Base-by-base conservation (phyloP, 2,888 invertebrate genomes). In the Eudemis profundana region DNA sequence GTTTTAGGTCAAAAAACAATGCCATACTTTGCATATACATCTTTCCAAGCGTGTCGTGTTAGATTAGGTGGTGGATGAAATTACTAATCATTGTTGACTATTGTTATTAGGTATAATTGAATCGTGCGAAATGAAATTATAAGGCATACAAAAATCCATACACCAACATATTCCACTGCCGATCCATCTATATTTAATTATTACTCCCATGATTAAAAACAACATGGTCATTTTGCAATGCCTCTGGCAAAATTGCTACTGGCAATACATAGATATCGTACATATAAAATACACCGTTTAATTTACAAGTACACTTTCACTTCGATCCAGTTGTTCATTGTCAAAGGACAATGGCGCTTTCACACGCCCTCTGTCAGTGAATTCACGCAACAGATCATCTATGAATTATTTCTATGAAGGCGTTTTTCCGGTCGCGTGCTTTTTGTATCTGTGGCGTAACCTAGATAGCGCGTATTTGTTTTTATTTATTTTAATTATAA, bases 331-430 rank as follows among this genome's bases (percentile, higher is more conserved):
- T 85, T 84, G 78, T 78, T 79, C 72, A 85, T 86, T 86, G 86
- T 86, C 68, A 72, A 78, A 86, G 88, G 86, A 88, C 89, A 87
- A 87, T 86, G 67, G 78, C 63, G 71, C 87, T 88, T 88, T 88
- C 88, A 84, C 84, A 83, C 83, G 81, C 76, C 76, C 74, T 67
- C 69, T 63, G 68, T 68, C 70, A 71, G 74, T 69, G 75, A 75
- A 77, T 79, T 73, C 74, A 69, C 69, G 70, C 70, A 72, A 68
- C 72, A 76, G 79, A 85, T 83, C 78, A 76, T 53, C 60, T 49
- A 79, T 82, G 77, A 75, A 74, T 51, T 61, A 72, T 33, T 68
- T 27, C 49, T 36, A 40, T 44, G 51, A 50, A 33, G 61, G 51
- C 21, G 40, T 49, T 40, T 49, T 44, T 61, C 19, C 50, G 19